A percentile compares a stretch with the other conserved stretches of the same genome.
Evolutionary conservation across 2,113 vertebrate species (phyloP).

Genomic region (Hucho hucho): DNA sequence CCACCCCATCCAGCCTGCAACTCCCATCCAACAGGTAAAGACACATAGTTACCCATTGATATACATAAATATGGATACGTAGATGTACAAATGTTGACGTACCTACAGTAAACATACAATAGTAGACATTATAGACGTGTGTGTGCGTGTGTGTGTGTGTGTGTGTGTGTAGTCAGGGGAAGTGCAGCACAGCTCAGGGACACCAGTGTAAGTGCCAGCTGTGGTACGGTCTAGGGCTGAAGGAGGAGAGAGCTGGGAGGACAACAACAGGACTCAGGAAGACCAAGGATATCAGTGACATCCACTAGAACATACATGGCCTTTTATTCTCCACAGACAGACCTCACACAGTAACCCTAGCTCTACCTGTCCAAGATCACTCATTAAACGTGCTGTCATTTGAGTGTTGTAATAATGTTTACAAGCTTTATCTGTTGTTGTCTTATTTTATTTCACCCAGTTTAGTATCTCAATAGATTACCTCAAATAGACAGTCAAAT

Average conservation of each 20-base stretch:
- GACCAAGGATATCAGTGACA: slow-evolving; percentile 4
- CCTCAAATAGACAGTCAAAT: background rate
- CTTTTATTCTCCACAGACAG: background rate
- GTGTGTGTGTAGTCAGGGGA: background rate
- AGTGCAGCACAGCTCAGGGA: slow-evolving; percentile 3
- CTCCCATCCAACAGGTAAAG: slow-evolving; percentile 15
- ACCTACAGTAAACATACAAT: background rate
- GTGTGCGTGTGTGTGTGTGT: no score
- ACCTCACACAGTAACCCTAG: background rate
- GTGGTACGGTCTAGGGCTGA: slow-evolving; percentile 4
- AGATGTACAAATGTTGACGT: background rate
- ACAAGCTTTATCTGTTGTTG: background rate
- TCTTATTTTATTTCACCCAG: background rate
- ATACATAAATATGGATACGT: background rate
- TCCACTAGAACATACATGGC: background rate
- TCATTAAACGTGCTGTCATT: no score
- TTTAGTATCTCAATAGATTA: background rate
- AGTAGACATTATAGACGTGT: background rate
- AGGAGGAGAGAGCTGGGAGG: background rate
- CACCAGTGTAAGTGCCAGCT: background rate
- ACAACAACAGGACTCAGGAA: background rate
- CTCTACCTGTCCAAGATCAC: no score
- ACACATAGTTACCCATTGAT: background rate
- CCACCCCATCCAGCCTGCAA: slow-evolving; percentile 1
- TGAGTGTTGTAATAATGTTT: no score